phyloP scores from a whole-genome alignment of 92 coral and sea anemone genomes.

The Porites cylindrica region DNA sequence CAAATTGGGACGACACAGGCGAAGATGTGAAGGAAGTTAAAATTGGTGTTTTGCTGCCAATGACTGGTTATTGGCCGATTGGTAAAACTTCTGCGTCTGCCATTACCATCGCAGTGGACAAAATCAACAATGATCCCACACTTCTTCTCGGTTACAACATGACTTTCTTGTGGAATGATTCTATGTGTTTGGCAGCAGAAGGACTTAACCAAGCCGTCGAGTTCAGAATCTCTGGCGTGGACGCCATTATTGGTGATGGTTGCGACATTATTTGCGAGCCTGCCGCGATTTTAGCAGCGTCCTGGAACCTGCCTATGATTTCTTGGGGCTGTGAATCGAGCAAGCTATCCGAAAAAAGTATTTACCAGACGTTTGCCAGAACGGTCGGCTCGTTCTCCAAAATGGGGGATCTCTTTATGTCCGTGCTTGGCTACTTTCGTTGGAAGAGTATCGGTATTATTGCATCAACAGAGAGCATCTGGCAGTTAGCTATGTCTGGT shows the following conservation, averaged over 20 bases:
- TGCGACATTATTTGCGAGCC: conserved; percentile 89
- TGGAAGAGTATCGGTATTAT: conserved; percentile 88
- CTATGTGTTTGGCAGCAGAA: conserved; percentile 85
- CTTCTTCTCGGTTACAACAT: conserved; percentile 78
- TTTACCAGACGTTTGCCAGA: conserved; percentile 81
- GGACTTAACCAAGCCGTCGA: conserved; percentile 89
- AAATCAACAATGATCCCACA: conserved; percentile 74
- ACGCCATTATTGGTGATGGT: conserved; percentile 88
- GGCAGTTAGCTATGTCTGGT: conserved; percentile 83
- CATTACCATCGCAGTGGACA: conserved; percentile 84
- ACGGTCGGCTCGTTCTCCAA: conserved; percentile 88
- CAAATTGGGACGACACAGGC: neutral
- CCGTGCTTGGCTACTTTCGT: conserved; percentile 75
- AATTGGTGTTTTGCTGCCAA: conserved; percentile 82
- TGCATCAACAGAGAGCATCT: conserved; percentile 88
- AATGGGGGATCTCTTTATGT: conserved; percentile 81
- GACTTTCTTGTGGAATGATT: conserved; percentile 86
- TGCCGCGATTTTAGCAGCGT: conserved; percentile 82
- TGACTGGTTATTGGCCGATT: conserved; percentile 94
- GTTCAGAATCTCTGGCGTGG: conserved; percentile 78
- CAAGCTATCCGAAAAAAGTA: conserved; percentile 78
- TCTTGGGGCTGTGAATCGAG: conserved; percentile 92
- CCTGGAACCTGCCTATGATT: conserved; percentile 88
- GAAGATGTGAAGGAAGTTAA: conserved; percentile 55
- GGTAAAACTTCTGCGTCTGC: conserved; percentile 91